A percentile compares a stretch with the other conserved stretches of the same genome.
phyloP scores from a whole-genome alignment of 1,140 invertebrate genomes.

The Macrotrachela quadricornifera region DNA sequence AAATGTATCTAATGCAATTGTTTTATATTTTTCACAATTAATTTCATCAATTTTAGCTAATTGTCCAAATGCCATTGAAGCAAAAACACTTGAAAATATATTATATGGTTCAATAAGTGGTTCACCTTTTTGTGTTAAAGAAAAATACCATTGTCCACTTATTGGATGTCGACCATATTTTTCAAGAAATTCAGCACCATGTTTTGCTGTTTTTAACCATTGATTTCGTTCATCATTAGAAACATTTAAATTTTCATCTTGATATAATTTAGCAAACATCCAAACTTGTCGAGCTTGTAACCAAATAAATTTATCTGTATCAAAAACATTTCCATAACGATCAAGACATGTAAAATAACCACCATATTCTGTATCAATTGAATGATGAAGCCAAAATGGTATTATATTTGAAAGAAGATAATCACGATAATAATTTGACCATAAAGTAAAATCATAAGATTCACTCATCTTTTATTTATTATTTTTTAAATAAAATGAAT shows the following conservation, averaged over 20 bases:
- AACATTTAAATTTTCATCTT: conserved; percentile 12
- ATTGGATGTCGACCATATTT: conserved; percentile 14
- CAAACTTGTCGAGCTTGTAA: conserved; percentile 15
- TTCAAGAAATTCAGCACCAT: conserved; percentile 16
- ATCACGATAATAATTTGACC: no score
- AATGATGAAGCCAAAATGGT: conserved; percentile 17
- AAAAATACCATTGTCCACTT: conserved; percentile 14
- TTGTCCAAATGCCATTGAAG: conserved; percentile 19
- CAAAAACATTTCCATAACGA: conserved; percentile 17
- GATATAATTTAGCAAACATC: conserved; percentile 19
- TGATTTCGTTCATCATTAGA: conserved; percentile 12
- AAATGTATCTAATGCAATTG: no score
- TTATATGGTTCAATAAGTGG: conserved; percentile 16
- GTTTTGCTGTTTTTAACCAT: conserved; percentile 11
- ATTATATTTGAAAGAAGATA: conserved; percentile 12
- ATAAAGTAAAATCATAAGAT: no score
- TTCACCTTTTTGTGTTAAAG: conserved; percentile 15
- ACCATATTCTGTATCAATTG: conserved; percentile 14
- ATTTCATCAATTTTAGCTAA: background rate
- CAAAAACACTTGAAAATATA: conserved; percentile 21
- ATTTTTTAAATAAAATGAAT: no score
- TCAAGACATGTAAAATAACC: conserved; percentile 18
- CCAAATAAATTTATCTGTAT: conserved; percentile 18
- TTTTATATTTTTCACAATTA: no score
- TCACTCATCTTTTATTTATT: no score